phyloP scores from a whole-genome alignment of 1,140 invertebrate genomes.

The Drosophila sp. region DNA sequence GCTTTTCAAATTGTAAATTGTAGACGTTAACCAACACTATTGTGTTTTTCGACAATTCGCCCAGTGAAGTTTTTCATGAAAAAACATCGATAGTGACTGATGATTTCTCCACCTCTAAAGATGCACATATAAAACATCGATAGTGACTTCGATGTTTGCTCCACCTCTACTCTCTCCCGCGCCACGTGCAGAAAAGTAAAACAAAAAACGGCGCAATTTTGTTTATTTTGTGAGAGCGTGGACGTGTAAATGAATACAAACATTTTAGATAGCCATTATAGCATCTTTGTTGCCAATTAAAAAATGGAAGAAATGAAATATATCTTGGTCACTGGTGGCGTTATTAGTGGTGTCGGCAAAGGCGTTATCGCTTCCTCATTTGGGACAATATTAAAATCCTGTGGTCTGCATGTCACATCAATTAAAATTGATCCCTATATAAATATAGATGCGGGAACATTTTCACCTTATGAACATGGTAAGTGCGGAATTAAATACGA shows the following conservation, averaged over 20 bases:
- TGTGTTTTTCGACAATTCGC: too few species aligned
- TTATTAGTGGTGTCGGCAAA: slow-evolving; percentile 99
- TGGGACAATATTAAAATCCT: slow-evolving; percentile 96
- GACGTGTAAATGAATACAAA: neutral
- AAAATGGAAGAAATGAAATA: slow-evolving; percentile 86
- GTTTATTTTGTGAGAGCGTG: neutral
- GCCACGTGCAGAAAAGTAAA: slow-evolving; percentile 35
- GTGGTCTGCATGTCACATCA: slow-evolving; percentile 95
- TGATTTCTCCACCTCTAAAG: too few species aligned
- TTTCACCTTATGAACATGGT: slow-evolving; percentile 99
- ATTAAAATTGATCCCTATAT: slow-evolving; percentile 99
- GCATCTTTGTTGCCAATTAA: neutral
- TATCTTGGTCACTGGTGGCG: slow-evolving; percentile 98
- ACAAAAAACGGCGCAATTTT: slow-evolving; percentile 45
- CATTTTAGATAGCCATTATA: neutral
- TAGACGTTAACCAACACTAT: too few species aligned
- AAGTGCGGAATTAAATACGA: slow-evolving; percentile 66
- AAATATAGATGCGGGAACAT: slow-evolving; percentile 99
- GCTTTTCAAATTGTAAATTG: neutral
- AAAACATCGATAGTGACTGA: too few species aligned
- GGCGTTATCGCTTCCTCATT: slow-evolving; percentile 98
- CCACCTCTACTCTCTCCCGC: neutral
- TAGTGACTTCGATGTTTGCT: too few species aligned
- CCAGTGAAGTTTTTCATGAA: too few species aligned
- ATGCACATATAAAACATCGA: too few species aligned